These are phyloP conservation scores for Halotydeus destructor DNA, from an alignment of 1,140 invertebrate genomes.

Conservation along the genomic window DNA sequence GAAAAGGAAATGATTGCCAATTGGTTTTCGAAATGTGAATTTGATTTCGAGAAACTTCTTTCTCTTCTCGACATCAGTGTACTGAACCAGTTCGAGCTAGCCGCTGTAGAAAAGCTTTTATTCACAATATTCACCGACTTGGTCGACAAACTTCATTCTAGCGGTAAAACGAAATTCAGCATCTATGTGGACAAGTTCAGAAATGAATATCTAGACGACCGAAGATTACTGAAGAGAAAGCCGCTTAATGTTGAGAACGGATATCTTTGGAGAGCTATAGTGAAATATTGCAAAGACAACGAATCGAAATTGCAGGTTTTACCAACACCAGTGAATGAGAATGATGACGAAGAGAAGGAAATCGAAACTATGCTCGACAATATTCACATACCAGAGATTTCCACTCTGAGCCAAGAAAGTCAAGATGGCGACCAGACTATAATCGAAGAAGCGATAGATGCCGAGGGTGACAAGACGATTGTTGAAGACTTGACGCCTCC, in stretches of 20 bases:
- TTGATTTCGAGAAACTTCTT: slow-evolving; percentile 1
- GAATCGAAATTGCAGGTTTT: background rate
- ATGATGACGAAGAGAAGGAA: background rate
- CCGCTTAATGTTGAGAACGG: background rate
- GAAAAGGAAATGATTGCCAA: slow-evolving; percentile 1
- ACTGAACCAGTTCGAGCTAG: background rate
- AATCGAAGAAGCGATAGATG: background rate
- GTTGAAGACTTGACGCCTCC: background rate
- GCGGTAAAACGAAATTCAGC: slow-evolving; percentile 3
- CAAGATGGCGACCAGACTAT: background rate
- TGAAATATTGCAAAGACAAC: background rate
- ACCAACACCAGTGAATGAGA: background rate
- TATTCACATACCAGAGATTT: too few species aligned
- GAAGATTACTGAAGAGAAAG: background rate
- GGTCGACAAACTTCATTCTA: background rate
- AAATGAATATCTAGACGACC: background rate
- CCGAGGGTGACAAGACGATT: background rate
- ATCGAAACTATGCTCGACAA: background rate
- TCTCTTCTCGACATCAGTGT: background rate
- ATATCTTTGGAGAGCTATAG: slow-evolving; percentile 3
- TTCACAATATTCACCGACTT: background rate
- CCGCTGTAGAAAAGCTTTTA: background rate
- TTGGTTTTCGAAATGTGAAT: slow-evolving; percentile 2
- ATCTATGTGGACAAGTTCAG: background rate
- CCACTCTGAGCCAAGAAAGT: too few species aligned